Conservation (phyloP, 30 jellyfish, hydroid and myxozoan species). For the Nemopilema nomurai region DNA sequence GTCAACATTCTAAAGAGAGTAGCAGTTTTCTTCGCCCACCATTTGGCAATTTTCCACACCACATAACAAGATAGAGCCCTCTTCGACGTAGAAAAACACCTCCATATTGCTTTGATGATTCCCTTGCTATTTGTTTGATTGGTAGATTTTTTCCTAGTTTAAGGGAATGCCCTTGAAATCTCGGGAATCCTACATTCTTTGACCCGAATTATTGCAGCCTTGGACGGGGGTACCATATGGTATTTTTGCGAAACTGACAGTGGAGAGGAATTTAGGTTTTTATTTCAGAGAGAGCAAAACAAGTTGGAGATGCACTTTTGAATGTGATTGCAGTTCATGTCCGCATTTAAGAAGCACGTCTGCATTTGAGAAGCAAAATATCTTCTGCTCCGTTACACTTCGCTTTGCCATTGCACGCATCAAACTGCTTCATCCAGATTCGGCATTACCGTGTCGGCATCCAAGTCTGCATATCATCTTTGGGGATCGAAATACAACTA, state of each 20-base stretch:
- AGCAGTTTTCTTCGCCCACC: too few species aligned
- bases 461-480: not conserved
- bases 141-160: not conserved
- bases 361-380: too few species aligned
- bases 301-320: not conserved
- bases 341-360: not conserved
- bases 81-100: too few species aligned
- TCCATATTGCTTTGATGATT: not conserved
- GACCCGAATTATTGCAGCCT: not conserved
- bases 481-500: not conserved
- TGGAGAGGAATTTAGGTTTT: not conserved
- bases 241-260: not conserved
- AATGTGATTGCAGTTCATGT: not conserved
- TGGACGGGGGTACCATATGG: constrained; percentile 19
- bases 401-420: too few species aligned
- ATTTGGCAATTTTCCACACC: too few species aligned
- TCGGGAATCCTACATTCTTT: constrained; percentile 25
- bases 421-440: too few species aligned
- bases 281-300: not conserved
- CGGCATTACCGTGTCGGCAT: too few species aligned
- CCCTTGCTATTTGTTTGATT: not conserved
- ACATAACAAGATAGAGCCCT: too few species aligned
- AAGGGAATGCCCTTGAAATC: constrained; percentile 13
- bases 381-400: too few species aligned
- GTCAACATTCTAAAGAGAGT: too few species aligned